These are phyloP conservation scores for Cheilosia variabilis DNA, from an alignment of 2,888 invertebrate genomes.

Conservation along the genomic window DNA sequence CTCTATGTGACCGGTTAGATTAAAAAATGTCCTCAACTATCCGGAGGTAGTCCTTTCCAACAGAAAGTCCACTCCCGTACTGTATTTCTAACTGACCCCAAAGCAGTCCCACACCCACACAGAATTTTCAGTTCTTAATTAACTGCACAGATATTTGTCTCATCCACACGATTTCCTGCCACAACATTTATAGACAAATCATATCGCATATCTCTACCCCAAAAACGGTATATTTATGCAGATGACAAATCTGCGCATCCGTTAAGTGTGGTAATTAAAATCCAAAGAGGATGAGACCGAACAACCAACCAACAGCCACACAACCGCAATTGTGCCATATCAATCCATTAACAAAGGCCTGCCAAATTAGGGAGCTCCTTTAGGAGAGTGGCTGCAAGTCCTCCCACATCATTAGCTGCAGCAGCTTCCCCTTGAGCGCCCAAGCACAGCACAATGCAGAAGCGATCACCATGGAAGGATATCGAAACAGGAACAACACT, in stretches of 20 bases:
- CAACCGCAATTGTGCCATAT: slow-evolving; percentile 66
- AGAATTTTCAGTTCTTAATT: slow-evolving; percentile 20
- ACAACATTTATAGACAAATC: slow-evolving; percentile 24
- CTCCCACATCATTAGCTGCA: slow-evolving; percentile 73
- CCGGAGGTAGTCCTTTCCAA: too few relatives aligned
- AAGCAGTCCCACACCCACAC: background rate
- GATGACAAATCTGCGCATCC: slow-evolving; percentile 65
- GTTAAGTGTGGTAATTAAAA: slow-evolving; percentile 69
- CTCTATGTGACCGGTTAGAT: too few relatives aligned
- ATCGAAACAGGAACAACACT: slow-evolving; percentile 63
- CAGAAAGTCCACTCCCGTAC: too few relatives aligned
- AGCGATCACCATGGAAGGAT: slow-evolving; percentile 56
- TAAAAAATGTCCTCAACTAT: too few relatives aligned
- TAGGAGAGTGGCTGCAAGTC: slow-evolving; percentile 39
- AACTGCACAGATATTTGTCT: slow-evolving; percentile 24
- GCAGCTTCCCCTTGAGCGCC: background rate
- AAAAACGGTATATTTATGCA: slow-evolving; percentile 57
- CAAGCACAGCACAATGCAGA: background rate
- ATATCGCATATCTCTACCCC: slow-evolving; percentile 45
- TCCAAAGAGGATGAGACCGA: slow-evolving; percentile 20
- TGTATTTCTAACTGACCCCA: too few relatives aligned
- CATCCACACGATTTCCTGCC: slow-evolving; percentile 26
- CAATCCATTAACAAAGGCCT: slow-evolving; percentile 75
- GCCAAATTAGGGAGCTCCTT: slow-evolving; percentile 68
- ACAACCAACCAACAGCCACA: slow-evolving; percentile 25